Base-by-base conservation (phyloP, 2,797 vertebrate species). In the Schizothorax lantsangensis region DNA sequence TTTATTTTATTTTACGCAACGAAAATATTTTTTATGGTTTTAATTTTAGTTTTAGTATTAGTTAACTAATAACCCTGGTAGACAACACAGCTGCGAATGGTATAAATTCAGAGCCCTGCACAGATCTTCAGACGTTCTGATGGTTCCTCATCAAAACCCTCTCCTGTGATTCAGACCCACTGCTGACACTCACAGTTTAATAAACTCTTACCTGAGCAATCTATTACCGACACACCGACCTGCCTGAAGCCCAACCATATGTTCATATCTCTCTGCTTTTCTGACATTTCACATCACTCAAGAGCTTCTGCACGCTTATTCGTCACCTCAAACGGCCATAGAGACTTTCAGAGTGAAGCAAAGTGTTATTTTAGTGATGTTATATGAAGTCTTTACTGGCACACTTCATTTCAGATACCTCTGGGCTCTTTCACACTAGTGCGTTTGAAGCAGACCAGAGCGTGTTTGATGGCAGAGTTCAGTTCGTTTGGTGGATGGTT, bases 231-330 rank as follows among this genome's bases (percentile, higher is more conserved):
- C 71, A 73, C 71, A 45, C 71, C 0, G 12, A 26, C 62, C 30
- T n/a, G 64, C 80, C 81, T 72, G 81, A 26, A 57, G 81, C 81
- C 5, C 52, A 38, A 72, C 23, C 81, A 83, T 72, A 83, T 83
- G 68, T 72, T 72, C 36, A 72, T 21, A 40, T 82, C 33, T 40
- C 47, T 36, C 26, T 23, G 21, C 21, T 81, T 52, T 49, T 69
- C 62, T 82, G 66, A 57, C 62, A 36, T 82, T 36, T 71, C 66
- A 71, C 66, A 40, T 82, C 40, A 17, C 52, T 71, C 49, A 83
- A 57, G 38, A 69, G 38, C 49, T 6, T 57, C 49, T 40, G 4
- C 33, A 0, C 4, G 3, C 17, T 11, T 33, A 75, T 49, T 36
- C 2, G 8, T 49, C 26, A 75, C 73, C 73, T 75, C 73, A 33